Percentiles rank a stretch among this genome's conserved stretches.
These are phyloP conservation scores for Athripsodes cinereus DNA, from an alignment of 2,888 invertebrate genomes.

Conservation along the genomic window DNA sequence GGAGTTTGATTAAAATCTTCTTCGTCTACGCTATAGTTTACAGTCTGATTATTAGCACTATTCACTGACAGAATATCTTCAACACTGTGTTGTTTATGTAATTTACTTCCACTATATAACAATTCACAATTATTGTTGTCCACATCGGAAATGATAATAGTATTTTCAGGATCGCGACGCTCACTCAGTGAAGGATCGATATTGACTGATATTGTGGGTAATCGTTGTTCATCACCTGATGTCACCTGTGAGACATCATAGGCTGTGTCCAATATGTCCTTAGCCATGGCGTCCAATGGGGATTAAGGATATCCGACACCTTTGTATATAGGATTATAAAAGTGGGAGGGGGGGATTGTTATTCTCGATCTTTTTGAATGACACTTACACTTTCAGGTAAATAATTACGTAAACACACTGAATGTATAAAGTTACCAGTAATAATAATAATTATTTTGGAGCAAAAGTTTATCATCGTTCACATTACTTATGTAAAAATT, in stretches of 20 bases:
- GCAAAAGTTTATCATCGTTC: no score
- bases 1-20: slow-evolving; percentile 34
- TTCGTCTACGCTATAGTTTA: slow-evolving; percentile 27
- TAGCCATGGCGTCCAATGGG: slow-evolving; percentile 17
- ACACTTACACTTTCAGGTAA: no score
- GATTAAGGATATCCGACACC: slow-evolving; percentile 2
- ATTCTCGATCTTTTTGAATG: no score
- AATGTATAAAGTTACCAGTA: no score
- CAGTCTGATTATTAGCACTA: background rate
- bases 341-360: no score
- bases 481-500: no score
- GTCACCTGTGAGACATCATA: no score
- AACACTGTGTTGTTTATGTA: slow-evolving; percentile 36
- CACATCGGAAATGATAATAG: no score
- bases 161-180: background rate
- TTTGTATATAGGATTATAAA: no score
- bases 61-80: slow-evolving; percentile 39
- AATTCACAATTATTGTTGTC: background rate
- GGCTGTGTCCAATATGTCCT: background rate
- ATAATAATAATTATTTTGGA: no score
- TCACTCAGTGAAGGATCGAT: slow-evolving; percentile 1
- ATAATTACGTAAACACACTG: no score
- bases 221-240: no score
- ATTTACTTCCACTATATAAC: background rate
- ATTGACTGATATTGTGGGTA: background rate